Conservation (phyloP, 2,888 invertebrate genomes). For the Drosophila mercatorum region DNA sequence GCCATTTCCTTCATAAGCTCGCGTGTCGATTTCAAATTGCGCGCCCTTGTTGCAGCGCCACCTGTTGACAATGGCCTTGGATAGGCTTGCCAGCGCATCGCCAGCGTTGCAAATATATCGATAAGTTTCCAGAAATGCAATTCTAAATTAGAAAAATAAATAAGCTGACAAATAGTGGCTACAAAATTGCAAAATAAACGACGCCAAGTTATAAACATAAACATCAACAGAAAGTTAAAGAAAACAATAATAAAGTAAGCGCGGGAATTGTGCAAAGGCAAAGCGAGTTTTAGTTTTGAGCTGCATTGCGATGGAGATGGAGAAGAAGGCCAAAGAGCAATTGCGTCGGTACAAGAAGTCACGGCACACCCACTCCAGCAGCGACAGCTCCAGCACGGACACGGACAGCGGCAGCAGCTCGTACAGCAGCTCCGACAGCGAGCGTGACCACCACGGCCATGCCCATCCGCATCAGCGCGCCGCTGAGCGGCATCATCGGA, state of each 20-base stretch:
- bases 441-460: slow-evolving; percentile 58
- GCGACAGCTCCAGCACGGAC: slow-evolving; percentile 83
- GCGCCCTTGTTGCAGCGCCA: not conserved
- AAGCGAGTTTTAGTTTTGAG: not conserved
- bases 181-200: slow-evolving; percentile 42
- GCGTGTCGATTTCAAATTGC: too few species aligned
- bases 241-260: slow-evolving; percentile 12
- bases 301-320: slow-evolving; percentile 71
- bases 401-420: slow-evolving; percentile 83
- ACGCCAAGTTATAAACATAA: slow-evolving; percentile 46
- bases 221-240: slow-evolving; percentile 15
- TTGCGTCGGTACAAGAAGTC: slow-evolving; percentile 83
- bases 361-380: slow-evolving; percentile 82
- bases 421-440: slow-evolving; percentile 82
- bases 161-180: slow-evolving; percentile 12
- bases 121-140: slow-evolving; percentile 31
- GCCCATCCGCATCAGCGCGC: slow-evolving; percentile 58
- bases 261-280: slow-evolving; percentile 21
- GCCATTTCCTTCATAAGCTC: too few species aligned
- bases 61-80: not conserved
- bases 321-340: slow-evolving; percentile 83
- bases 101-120: slow-evolving; percentile 5
- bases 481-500: slow-evolving; percentile 83
- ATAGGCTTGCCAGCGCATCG: slow-evolving; percentile 10
- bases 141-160: slow-evolving; percentile 35